A percentile compares a stretch with the other conserved stretches of the same genome.
These are phyloP conservation scores for Limonius californicus DNA, from an alignment of 1,140 invertebrate genomes.

Conservation along the genomic window DNA sequence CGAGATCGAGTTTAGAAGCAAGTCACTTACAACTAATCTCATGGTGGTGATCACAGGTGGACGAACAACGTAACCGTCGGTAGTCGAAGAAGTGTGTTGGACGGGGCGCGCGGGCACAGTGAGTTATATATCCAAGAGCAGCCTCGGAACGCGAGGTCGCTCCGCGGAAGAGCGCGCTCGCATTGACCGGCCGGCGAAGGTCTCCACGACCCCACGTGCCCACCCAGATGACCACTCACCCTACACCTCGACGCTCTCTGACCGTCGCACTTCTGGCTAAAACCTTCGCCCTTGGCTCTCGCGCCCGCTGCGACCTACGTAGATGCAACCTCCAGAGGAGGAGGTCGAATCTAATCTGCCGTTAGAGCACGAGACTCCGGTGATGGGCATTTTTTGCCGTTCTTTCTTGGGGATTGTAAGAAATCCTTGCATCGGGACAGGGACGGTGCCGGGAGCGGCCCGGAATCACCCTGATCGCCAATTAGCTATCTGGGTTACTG, in stretches of 20 bases:
- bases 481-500: too few relatives aligned
- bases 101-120: background rate
- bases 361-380: too few relatives aligned
- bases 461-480: too few relatives aligned
- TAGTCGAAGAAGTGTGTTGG: constrained; percentile 1
- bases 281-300: background rate
- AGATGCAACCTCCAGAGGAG: background rate
- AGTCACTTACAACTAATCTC: constrained; percentile 14
- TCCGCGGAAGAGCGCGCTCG: constrained; percentile 38
- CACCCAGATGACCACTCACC: constrained; percentile 13
- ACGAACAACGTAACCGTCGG: constrained; percentile 8
- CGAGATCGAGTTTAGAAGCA: too few relatives aligned
- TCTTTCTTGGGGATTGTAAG: too few relatives aligned
- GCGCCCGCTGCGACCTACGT: background rate
- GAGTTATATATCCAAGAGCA: constrained; percentile 40
- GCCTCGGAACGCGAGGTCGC: constrained; percentile 38
- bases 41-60: constrained; percentile 16
- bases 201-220: constrained; percentile 29
- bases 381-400: too few relatives aligned
- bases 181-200: constrained; percentile 37
- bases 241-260: background rate
- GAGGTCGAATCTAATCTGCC: constrained; percentile 1
- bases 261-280: background rate
- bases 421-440: too few relatives aligned
- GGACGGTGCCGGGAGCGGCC: too few relatives aligned